A percentile compares a stretch with the other conserved stretches of the same genome.
Conservation (phyloP, 2,113 vertebrate genomes). For the Pollimyrus isidori region DNA sequence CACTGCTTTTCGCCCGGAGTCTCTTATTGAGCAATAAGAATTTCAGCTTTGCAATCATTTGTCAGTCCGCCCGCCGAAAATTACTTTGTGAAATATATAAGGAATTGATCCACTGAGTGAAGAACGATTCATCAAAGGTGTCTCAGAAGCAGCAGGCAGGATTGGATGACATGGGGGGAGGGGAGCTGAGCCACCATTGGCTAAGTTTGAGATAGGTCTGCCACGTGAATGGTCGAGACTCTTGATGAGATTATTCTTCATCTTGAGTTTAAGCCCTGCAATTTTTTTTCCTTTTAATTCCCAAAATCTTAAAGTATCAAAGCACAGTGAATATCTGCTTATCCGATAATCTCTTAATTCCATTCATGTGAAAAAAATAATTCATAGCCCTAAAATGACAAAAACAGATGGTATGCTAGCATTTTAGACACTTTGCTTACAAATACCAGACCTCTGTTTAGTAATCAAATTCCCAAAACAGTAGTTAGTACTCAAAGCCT, state of each 20-base stretch:
- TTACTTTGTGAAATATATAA: constrained; percentile 22
- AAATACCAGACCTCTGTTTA: neutral
- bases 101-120: constrained; percentile 13
- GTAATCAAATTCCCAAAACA: neutral
- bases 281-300: neutral
- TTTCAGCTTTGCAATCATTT: constrained; percentile 12
- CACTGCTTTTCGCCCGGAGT: constrained; percentile 1
- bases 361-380: neutral
- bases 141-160: neutral
- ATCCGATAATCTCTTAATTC: neutral
- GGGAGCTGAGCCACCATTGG: neutral
- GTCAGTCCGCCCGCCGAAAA: constrained; percentile 14
- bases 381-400: neutral
- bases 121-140: neutral
- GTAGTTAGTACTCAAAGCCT: neutral
- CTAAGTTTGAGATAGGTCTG: neutral
- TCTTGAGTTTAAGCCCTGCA: neutral
- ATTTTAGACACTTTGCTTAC: neutral
- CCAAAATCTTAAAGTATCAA: neutral
- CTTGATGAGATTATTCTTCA: neutral
- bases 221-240: neutral
- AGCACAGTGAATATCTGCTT: neutral
- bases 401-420: neutral
- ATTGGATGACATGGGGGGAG: neutral
- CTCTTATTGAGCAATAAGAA: constrained; percentile 22